phyloP scores from a whole-genome alignment of 2,797 vertebrate genomes.

The Dendrocincla tyrannina region DNA sequence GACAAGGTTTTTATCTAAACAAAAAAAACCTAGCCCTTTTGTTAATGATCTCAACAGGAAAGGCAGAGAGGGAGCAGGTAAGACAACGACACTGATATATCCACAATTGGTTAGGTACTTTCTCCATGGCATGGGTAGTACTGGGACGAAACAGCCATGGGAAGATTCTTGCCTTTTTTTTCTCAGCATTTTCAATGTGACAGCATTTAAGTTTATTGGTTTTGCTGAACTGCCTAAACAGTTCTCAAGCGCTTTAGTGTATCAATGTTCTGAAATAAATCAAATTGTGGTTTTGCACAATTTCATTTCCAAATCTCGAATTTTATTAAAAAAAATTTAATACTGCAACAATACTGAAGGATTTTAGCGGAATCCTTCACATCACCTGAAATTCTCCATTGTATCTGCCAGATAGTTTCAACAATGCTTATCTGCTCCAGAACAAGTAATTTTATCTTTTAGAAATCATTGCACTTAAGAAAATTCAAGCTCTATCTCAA shows the following conservation, averaged over 20 bases:
- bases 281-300: neutral
- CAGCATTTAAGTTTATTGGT: neutral
- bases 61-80: neutral
- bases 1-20: neutral
- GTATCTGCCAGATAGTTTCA: neutral
- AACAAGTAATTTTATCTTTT: neutral
- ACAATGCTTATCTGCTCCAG: neutral
- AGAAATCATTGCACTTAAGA: neutral
- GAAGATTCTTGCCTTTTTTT: neutral
- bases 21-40: neutral
- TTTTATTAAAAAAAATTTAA: neutral
- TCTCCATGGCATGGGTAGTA: neutral
- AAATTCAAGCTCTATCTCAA: neutral
- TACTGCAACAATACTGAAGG: accelerated
- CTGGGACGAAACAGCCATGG: neutral
- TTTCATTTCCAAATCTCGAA: neutral
- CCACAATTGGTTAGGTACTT: neutral
- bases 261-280: neutral
- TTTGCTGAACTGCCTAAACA: neutral
- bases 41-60: neutral
- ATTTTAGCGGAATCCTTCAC: neutral
- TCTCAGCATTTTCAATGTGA: neutral
- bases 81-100: neutral
- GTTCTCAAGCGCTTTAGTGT: neutral
- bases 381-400: neutral